phyloP scores from a whole-genome alignment of 2,113 vertebrate genomes.

The Odontophorus gujanensis region DNA sequence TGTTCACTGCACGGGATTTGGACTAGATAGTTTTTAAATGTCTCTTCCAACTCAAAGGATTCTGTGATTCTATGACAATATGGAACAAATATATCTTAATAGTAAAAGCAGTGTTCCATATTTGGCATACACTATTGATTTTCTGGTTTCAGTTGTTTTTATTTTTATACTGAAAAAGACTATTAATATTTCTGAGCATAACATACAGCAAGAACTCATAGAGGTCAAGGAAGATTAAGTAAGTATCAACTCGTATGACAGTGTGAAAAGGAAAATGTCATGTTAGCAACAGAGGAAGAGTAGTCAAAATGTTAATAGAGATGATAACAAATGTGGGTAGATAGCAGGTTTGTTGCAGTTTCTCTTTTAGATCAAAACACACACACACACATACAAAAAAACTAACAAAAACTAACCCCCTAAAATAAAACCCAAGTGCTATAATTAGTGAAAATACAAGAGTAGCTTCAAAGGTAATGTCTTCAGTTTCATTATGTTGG shows the following conservation, averaged over 20 bases:
- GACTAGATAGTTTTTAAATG: too few relatives aligned
- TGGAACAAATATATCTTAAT: not conserved
- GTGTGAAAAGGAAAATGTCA: not conserved
- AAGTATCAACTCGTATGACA: not conserved
- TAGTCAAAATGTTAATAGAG: not conserved
- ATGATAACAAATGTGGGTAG: not conserved
- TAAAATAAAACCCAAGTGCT: not conserved
- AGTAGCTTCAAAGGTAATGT: too few relatives aligned
- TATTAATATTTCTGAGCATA: not conserved
- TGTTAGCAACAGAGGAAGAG: not conserved
- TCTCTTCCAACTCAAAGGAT: too few relatives aligned
- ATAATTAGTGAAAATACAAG: not conserved
- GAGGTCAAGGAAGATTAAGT: not conserved
- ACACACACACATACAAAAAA: not conserved
- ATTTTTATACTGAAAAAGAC: not conserved
- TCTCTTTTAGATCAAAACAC: not conserved
- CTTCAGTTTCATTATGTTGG: too few relatives aligned
- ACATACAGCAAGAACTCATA: not conserved
- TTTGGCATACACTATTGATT: not conserved
- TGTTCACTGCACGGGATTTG: too few relatives aligned
- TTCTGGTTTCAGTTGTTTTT: not conserved
- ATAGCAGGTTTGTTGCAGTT: not conserved
- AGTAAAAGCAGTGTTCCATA: not conserved
- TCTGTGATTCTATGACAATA: not conserved
- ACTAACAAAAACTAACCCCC: not conserved